Base-by-base conservation (phyloP, 2,113 vertebrate genomes). In the Rhea pennata region DNA sequence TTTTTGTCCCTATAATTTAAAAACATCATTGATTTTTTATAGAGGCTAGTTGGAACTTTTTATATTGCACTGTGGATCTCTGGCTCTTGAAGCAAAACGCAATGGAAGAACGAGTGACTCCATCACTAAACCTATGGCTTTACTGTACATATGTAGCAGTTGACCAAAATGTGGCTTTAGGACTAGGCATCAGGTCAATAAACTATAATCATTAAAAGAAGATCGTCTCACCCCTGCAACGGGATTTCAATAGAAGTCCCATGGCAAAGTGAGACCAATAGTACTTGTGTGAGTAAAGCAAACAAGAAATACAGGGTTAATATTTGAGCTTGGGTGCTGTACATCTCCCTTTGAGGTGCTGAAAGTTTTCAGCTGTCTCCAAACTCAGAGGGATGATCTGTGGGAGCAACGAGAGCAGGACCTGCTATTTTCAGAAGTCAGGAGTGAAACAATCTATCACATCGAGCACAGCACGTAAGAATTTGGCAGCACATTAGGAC, bases 341-440 rank as follows among this genome's bases (percentile, higher is more conserved):
- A 33, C 0, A 1, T 39, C 40, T 94, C 69, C 33, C 56, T 53
- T 81, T 46, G 53, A 89, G 86, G 86, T 76, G 58, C 77, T 79
- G 48, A 80, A 39, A 84, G 59, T 40, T 78, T 89, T 58, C 70
- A 82, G 53, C 39, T 95, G 23, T 84, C 92, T 84, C 77, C 70
- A 48, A 93, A 91, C 71, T 71, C 67, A 83, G 74, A 66, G 74
- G 40, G 58, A 87, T 44, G 59, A 85, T 81, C 80, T 72, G 70
- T 29, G 61, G 66, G 62, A 92, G 67, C 88, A 84, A 78, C 1
- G 15, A 84, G 59, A 93, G 46, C 50, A 85, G 67, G 81, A 87
- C 13, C 4, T 51, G 59, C 54, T 96, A 89, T 91, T 89, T 95
- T 94, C 87, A 95, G 75, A 95, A 94, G 67, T 66, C 64, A 73